Evolutionary conservation across 2,888 invertebrate species (phyloP).

Genomic region (Rambutsinella grinnellia): DNA sequence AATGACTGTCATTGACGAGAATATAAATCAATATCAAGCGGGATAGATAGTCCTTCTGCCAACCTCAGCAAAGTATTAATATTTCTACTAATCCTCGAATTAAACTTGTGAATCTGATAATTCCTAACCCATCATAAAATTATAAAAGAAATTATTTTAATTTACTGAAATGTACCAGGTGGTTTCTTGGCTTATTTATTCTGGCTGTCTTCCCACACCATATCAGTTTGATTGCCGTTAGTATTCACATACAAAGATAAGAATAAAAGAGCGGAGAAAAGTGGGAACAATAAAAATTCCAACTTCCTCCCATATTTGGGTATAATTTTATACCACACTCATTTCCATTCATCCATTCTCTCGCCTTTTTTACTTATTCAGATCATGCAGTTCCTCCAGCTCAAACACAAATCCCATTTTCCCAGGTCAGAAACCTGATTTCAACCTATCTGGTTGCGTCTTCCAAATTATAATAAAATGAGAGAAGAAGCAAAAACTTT

Average conservation of each 20-base stretch:
- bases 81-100: too few relatives aligned
- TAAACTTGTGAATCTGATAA: too few relatives aligned
- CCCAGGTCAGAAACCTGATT: constrained; percentile 44
- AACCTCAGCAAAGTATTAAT: constrained; percentile 5
- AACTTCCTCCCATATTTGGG: constrained; percentile 31
- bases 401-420: constrained; percentile 31
- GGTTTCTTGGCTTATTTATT: too few relatives aligned
- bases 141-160: too few relatives aligned
- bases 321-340: not conserved
- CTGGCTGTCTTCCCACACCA: too few relatives aligned
- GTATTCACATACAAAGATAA: too few relatives aligned
- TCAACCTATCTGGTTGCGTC: not conserved
- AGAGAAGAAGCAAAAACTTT: constrained; percentile 3
- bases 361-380: not conserved
- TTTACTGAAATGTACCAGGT: too few relatives aligned
- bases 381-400: not conserved
- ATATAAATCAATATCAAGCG: constrained; percentile 12
- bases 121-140: too few relatives aligned
- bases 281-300: not conserved
- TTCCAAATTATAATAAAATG: not conserved
- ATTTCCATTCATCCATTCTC: not conserved
- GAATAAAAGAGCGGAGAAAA: too few relatives aligned
- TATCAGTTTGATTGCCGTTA: too few relatives aligned
- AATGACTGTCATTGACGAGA: constrained; percentile 14
- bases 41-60: too few relatives aligned